phyloP scores from a whole-genome alignment of 1,140 invertebrate species.

The Hesperophylax magnus region DNA sequence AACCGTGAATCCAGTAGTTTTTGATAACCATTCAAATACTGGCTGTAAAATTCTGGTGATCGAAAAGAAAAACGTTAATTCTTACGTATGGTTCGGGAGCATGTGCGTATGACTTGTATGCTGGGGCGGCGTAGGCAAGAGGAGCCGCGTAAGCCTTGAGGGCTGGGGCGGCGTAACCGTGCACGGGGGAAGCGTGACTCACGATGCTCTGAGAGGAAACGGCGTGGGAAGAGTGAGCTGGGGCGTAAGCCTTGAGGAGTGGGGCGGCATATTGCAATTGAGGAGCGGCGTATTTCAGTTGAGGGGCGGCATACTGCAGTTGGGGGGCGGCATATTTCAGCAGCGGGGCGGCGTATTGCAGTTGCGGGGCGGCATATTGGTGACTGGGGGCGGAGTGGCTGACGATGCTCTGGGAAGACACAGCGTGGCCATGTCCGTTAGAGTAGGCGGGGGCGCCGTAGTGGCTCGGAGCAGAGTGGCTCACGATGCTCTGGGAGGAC shows the following conservation, averaged over 20 bases:
- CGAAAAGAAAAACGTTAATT: not conserved
- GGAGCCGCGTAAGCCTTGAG: conserved; percentile 14
- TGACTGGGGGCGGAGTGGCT: conserved; percentile 62
- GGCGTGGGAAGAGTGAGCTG: conserved; percentile 51
- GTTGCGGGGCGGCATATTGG: conserved; percentile 43
- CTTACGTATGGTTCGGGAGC: conserved; percentile 51
- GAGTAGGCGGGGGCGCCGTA: conserved; percentile 52
- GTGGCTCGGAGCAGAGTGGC: conserved; percentile 60
- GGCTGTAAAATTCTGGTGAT: no score
- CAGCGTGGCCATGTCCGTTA: conserved; percentile 60
- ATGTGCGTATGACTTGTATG: conserved; percentile 55
- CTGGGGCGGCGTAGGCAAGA: conserved; percentile 60
- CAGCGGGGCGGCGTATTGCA: conserved; percentile 62
- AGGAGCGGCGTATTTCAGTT: no score
- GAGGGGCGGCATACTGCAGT: no score
- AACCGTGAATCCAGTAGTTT: not conserved
- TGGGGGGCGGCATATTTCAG: no score
- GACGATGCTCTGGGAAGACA: conserved; percentile 69
- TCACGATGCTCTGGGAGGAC: conserved; percentile 65
- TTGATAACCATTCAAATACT: no score
- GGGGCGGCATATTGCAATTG: conserved; percentile 43
- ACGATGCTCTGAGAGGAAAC: conserved; percentile 66
- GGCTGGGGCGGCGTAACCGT: conserved; percentile 43
- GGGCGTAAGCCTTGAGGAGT: conserved; percentile 17
- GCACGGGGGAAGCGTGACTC: conserved; percentile 60